Percentiles rank a stretch among this genome's conserved stretches.
These are phyloP conservation scores for Notarius lentiginosus DNA, from an alignment of 2,113 vertebrate species.

Conservation along the genomic window DNA sequence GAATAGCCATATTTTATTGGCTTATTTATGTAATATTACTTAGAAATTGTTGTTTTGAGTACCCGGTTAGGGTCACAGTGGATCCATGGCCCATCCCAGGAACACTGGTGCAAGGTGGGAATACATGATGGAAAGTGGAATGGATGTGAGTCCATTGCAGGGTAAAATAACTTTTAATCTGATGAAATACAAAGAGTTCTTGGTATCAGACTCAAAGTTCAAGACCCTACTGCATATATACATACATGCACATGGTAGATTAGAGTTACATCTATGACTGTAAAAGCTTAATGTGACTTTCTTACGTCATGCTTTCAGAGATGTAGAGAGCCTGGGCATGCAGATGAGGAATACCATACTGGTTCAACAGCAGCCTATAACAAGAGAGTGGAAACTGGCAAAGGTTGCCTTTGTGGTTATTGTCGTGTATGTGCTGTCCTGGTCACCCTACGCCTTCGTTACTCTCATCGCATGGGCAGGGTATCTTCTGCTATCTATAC, in stretches of 20 bases:
- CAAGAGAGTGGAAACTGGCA: slow-evolving; percentile 91
- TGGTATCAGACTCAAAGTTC: neutral
- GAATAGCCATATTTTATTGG: neutral
- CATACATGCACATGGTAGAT: neutral
- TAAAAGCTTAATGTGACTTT: neutral
- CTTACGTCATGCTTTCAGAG: slow-evolving; percentile 66
- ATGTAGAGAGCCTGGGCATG: slow-evolving; percentile 74
- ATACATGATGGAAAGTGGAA: too few relatives aligned
- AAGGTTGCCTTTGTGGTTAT: slow-evolving; percentile 89
- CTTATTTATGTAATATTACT: neutral
- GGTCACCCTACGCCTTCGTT: slow-evolving; percentile 89
- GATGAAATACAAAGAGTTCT: neutral
- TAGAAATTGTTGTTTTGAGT: neutral
- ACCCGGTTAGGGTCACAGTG: neutral
- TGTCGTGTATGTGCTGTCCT: slow-evolving; percentile 88
- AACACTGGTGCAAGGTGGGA: too few relatives aligned
- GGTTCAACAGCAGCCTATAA: slow-evolving; percentile 78
- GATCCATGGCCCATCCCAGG: neutral
- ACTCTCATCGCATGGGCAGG: slow-evolving; percentile 91
- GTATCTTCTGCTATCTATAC: slow-evolving; percentile 65
- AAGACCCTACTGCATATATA: neutral
- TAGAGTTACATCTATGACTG: too few relatives aligned
- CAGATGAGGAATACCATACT: slow-evolving; percentile 74
- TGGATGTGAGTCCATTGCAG: too few relatives aligned
- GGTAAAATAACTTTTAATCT: neutral